phyloP scores from a whole-genome alignment of 2,888 invertebrate species.

The Hybos culiciformis region DNA sequence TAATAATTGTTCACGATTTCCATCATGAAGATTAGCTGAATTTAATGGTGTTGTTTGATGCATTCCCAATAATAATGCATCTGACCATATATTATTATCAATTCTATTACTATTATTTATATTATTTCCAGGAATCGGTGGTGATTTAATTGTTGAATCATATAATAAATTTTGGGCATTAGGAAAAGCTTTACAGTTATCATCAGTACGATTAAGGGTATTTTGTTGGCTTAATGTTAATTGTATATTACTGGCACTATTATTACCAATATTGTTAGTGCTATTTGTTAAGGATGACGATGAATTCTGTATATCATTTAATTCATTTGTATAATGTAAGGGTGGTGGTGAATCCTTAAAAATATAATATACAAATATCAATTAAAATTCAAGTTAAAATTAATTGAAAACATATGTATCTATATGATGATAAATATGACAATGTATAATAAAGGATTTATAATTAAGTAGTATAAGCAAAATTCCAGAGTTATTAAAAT shows the following conservation, averaged over 20 bases:
- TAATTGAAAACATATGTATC: no score
- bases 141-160: constrained; percentile 5
- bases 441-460: no score
- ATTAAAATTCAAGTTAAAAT: no score
- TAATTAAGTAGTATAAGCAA: background rate
- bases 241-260: constrained; percentile 6
- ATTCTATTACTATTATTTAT: background rate
- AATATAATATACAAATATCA: no score
- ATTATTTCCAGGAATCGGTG: background rate
- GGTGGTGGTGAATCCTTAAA: constrained; percentile 13
- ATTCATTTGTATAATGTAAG: constrained; percentile 12
- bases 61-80: background rate
- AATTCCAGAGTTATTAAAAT: no score
- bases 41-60: constrained; percentile 19
- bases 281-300: constrained; percentile 9
- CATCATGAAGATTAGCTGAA: constrained; percentile 9
- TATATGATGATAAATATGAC: no score
- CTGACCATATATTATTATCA: background rate
- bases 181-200: constrained; percentile 1
- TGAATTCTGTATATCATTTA: background rate
- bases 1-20: background rate
- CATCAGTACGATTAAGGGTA: constrained; percentile 15
- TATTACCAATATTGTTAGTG: constrained; percentile 19
- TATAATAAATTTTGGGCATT: background rate
- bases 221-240: constrained; percentile 12